Base-by-base conservation (phyloP, 2,113 vertebrate species). In the Todiramphus saurophagus region DNA sequence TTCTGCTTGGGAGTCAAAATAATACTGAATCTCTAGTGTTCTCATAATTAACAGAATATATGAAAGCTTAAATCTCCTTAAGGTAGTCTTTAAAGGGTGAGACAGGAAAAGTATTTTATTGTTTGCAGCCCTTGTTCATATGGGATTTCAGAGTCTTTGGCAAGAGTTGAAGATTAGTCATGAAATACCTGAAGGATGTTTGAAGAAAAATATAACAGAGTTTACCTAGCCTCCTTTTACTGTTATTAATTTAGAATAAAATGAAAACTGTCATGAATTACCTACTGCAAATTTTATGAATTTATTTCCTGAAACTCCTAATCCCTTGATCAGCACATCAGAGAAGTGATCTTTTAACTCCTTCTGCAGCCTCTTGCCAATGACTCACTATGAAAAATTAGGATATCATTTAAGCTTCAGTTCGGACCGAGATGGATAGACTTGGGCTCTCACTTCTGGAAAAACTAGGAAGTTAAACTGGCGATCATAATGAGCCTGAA, bases 161-260 rank as follows among this genome's bases (percentile, higher is more conserved):
- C 75, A 91, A 25, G 60, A 96, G 25, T 6, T 82, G 39, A 63
- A 93, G 25, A 84, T 96, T 39, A 87, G n/a, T 70, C 73, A 94
- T 73, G 55, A 74, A 91, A 84, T 33, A 91, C 84, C 79, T 94
- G 82, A 78, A 69, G 30, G 21, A 87, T 53, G 68, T 89, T 46
- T 66, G 15, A 80, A 72, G 48, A 41, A 48, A 90, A 85, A 23
- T 46, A 5, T 4, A 76, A 70, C 19, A 11, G 41, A 81, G 60
- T 58, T 87, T 67, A 72, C 58, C 44, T 43, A 16, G 30, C 15
- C 31, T 43, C 13, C 28, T 77, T 92, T 66, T 66, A 44, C 30
- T 69, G 50, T 33, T 81, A 83, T 1, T 73, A 30, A 64, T 66
- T 74, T 58, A 43, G 60, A 83, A 66, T 16, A 44, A 76, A 90